Evolutionary conservation across 2,113 vertebrate species (phyloP).

Genomic region (Tupaia tana): DNA sequence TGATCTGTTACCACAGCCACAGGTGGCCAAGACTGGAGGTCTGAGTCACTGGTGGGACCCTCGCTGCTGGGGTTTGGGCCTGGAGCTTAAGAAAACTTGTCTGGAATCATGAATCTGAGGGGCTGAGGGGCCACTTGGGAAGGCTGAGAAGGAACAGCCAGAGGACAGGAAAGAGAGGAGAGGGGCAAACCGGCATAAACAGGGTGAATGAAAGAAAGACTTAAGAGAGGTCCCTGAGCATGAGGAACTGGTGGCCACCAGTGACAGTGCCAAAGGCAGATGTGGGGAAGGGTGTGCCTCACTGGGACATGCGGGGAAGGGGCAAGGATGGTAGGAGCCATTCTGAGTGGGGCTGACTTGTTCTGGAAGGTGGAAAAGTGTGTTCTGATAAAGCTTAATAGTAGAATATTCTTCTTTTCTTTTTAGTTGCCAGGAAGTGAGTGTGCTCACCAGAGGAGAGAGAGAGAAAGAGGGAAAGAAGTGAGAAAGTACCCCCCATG

Average conservation of each 20-base stretch:
- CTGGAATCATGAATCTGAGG: not conserved
- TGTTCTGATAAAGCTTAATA: not conserved
- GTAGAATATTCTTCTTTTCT: not conserved
- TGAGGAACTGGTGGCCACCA: not conserved
- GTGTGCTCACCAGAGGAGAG: too few relatives aligned
- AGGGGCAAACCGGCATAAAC: not conserved
- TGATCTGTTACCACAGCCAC: not conserved
- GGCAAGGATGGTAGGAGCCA: too few relatives aligned
- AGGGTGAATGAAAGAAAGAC: too few relatives aligned
- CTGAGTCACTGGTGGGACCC: not conserved
- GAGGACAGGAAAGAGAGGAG: not conserved
- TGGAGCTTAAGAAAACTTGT: not conserved
- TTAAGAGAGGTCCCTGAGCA: not conserved
- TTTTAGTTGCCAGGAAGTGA: too few relatives aligned
- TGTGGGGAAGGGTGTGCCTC: not conserved
- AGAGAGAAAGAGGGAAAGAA: too few relatives aligned
- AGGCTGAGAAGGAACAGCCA: not conserved
- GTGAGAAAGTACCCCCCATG: too few relatives aligned
- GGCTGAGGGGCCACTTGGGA: not conserved
- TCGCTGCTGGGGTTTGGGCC: not conserved
- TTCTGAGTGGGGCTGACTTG: not conserved
- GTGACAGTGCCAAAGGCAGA: not conserved
- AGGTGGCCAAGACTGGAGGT: not conserved
- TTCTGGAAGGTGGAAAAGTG: not conserved
- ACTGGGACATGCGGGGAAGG: not conserved